Base-by-base conservation (phyloP, 2,888 invertebrate species). In the Leptinotarsa haldemani region DNA sequence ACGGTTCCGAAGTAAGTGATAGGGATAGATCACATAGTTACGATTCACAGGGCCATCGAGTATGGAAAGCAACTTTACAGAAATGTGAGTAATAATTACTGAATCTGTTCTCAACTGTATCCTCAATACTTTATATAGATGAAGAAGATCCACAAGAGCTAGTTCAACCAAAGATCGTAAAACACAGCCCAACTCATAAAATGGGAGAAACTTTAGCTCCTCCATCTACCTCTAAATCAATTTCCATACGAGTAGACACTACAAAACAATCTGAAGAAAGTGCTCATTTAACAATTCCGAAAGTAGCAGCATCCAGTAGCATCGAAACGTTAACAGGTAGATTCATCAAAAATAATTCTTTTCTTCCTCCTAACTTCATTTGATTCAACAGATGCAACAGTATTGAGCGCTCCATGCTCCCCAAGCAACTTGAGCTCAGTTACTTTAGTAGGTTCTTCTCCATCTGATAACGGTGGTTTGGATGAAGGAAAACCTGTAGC, bases 271-370 rank as follows among this genome's bases (percentile, higher is more conserved):
- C 69, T 13, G 72, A 80, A 77, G 90, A 91, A 79, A 91, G 92
- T 80, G 90, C 90, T 76, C 91, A 92, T 85, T 87, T 94, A 77
- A 91, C 92, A 12, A 93, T 94, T 79, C 94, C 94, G 0, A 93
- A 93, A 87, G 92, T 92, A 63, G 91, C 94, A 83, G 91, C 92
- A 0, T 94, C 94, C 0, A 93, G 93, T 15, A 94, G 94, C 84
- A 92, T 93, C 69, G 95, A 95, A 84, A 94, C 94, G 1, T 86
- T 94, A 22, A 94, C 93, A 87, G 94, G 94, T 92, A 79, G 25
- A 7, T 46, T 22, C 13, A 20, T 53, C 30, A 5, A 30, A 50
- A 53, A 53, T 30, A 56, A 12, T 56, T 25, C 15, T 5, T 63
- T 9, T 16, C 18, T 48, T 22, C 22, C 22, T 53, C 25, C 40